Evolutionary conservation across 2,113 vertebrate species (phyloP), one percentile per base, ranked within the genome.

Genomic region (Phyllostomus discolor): DNA sequence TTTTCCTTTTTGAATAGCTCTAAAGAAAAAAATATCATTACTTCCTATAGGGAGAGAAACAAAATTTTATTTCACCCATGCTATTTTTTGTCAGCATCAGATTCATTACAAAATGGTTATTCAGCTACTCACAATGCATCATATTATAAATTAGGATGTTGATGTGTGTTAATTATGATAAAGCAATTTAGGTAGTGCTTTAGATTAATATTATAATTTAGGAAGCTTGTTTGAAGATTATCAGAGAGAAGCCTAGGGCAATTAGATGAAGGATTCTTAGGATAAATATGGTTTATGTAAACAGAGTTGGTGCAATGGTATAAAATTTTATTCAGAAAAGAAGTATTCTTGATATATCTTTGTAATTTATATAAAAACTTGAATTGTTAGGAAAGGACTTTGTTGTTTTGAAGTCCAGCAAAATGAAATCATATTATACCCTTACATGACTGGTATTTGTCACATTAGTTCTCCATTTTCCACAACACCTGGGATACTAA

Each of bases 301-400:
- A 84, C n/a, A 96, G 54, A 94, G 64, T 94, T 84, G 41, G 46
- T 83, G 28, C 20, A 88, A 33, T 48, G 19, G 4, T 90, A 41
- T 72, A 82, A 82, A 79, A 22, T 84, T 90, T 83, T 92, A 88
- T 54, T 84, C 14, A 70, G 85, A 88, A 96, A 76, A 84, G 10
- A 84, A 72, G 14, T 85, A 52, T 84, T 31, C 38, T 38, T 78
- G 20, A 82, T 70, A 64, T 54, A 66, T 72, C 28, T 83, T 48
- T 87, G 33, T 67, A 62, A 85, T 69, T 87, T 82, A 90, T 72
- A 64, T 24, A 84, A 97, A 97, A 80, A 54, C n/a, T 57, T 94
- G 12, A 12, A 57, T 50, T 84, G 33, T 66, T 52, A 86, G 72
- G 90, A 90, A 95, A 95, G 9, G 33, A 70, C 4, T 20, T 62